Base-by-base conservation (phyloP, 1,140 invertebrate species). In the Papilio helenus region DNA sequence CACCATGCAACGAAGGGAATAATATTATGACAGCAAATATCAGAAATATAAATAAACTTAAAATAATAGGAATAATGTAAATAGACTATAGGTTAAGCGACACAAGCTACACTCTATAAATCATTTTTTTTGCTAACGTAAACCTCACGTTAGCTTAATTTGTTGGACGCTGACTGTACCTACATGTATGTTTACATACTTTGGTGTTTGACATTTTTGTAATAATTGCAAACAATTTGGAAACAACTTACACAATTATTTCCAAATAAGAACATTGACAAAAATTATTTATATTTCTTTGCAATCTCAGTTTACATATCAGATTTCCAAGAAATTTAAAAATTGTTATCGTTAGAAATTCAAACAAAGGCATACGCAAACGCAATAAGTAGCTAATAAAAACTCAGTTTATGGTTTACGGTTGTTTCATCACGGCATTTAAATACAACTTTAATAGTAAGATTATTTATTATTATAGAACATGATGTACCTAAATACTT, bases 151-250 rank as follows among this genome's bases (percentile, higher is more conserved):
- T 46, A 14, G 3, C 3, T 58, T 20, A 0, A 7, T 20, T 23
- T 58, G 0, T 58, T 4, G 0, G 12, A 3, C 14, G 61, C 14
- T 68, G 61, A 29, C 61, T 68, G 61, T 68, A 68, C 61, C 26
- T 68, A 68, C 26, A 29, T 16, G 26, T 29, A 29, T 16, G 49
- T 55, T 26, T 58, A 49, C 26, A 51, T 55, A 9, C 44, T 12
- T 23, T 2, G 3, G 10, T 23, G 12, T 49, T 16, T 9, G n/a
- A 20, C 8, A 34, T 76, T 49, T n/a, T 49, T 55, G 44, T 14
- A 51, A 74, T 74, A 18, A 18, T 26, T 76, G 49, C 29, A 58
- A 76, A 26, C 72, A 74, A 74, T 74, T 46, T 74, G 18, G 49
- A 76, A 34, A 55, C 29, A 34, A 18, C 26, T 58, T 76, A n/a